Evolutionary conservation across 2,888 invertebrate species (phyloP).

Genomic region (Tenthredo notha): DNA sequence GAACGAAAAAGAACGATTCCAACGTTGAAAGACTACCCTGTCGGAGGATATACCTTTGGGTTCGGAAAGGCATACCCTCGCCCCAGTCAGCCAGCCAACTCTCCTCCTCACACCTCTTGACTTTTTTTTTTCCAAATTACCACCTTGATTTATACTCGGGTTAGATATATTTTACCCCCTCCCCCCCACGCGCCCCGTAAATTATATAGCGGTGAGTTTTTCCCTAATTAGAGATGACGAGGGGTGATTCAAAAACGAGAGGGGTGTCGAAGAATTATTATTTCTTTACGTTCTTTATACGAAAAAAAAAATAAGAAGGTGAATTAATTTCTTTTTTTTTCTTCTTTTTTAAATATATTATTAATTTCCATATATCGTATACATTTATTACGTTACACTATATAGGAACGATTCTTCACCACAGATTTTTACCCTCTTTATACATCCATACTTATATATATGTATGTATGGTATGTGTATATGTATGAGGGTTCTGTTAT

Average conservation of each 20-base stretch:
- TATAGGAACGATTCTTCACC: too few species aligned
- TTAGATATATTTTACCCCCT: neutral
- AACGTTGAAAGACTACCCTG: neutral
- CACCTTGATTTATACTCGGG: conserved; percentile 22
- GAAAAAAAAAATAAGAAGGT: too few species aligned
- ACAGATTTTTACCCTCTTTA: neutral
- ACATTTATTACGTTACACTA: too few species aligned
- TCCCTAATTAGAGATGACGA: conserved; percentile 20
- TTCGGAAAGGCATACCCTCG: neutral
- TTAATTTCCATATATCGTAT: too few species aligned
- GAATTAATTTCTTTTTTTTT: too few species aligned
- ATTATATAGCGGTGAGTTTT: neutral
- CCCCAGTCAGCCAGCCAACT: neutral
- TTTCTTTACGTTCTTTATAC: too few species aligned
- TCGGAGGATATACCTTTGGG: neutral
- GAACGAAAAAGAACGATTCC: neutral
- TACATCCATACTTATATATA: neutral
- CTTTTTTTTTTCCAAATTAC: conserved; percentile 35
- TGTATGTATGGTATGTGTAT: too few species aligned
- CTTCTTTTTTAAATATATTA: too few species aligned
- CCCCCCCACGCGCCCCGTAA: neutral
- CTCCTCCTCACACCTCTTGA: neutral
- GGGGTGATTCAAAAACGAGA: too few species aligned
- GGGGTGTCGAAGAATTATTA: too few species aligned
- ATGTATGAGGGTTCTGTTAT: neutral